Evolutionary conservation across 2,113 vertebrate genomes (phyloP).

Genomic region (Phylloscopus whistleri): DNA sequence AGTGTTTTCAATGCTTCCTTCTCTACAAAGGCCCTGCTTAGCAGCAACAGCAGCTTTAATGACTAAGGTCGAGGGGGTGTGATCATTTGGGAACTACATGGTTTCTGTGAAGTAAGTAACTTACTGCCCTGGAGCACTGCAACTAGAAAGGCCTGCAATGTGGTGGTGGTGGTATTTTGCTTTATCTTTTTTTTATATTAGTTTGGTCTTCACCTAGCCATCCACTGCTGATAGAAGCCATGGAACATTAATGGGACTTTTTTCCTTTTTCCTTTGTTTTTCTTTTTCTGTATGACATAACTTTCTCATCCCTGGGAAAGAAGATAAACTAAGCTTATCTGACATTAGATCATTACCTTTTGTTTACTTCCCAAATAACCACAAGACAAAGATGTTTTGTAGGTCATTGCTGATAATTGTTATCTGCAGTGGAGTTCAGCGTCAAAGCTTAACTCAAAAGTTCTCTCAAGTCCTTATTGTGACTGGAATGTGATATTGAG

Average conservation of each 20-base stretch:
- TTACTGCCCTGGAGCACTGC: background rate
- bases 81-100: background rate
- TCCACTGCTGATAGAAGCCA: background rate
- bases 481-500: background rate
- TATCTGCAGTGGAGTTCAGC: background rate
- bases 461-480: background rate
- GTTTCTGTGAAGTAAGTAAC: background rate
- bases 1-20: background rate
- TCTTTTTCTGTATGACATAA: background rate
- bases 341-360: background rate
- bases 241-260: background rate
- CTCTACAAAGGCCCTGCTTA: background rate
- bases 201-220: background rate
- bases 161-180: background rate
- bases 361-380: background rate
- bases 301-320: background rate
- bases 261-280: background rate
- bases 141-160: background rate
- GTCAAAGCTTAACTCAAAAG: background rate
- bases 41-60: background rate
- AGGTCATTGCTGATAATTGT: background rate
- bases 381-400: background rate
- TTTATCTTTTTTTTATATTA: background rate
- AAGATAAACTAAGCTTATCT: background rate
- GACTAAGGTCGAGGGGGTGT: background rate